Conservation (phyloP, 2,113 vertebrate species). For the Ibidorhyncha struthersii region DNA sequence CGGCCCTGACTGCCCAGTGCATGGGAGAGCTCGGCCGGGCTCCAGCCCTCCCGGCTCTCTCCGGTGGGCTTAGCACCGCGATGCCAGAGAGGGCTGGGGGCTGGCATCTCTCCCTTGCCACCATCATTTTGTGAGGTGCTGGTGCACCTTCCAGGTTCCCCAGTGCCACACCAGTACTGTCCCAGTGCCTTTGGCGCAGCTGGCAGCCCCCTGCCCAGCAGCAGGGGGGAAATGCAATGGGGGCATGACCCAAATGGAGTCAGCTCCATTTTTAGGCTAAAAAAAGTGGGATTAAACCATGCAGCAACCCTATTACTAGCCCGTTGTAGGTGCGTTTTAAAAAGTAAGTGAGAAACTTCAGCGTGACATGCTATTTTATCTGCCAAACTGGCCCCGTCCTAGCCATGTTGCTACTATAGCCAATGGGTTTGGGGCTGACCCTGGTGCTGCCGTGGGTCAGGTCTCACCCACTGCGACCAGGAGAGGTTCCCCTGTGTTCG, state of each 20-base stretch:
- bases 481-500: neutral
- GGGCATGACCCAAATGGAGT: accelerated
- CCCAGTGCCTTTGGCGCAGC: neutral
- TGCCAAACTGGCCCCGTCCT: neutral
- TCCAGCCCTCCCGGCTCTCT: neutral
- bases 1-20: accelerated
- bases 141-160: too few relatives aligned
- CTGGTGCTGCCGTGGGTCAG: neutral
- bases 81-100: accelerated
- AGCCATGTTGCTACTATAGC: neutral
- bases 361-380: accelerated
- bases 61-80: accelerated
- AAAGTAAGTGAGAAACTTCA: neutral
- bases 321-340: accelerated
- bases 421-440: neutral
- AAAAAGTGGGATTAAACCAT: neutral
- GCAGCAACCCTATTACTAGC: accelerated
- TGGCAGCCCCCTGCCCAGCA: neutral
- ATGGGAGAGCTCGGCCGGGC: accelerated
- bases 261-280: neutral
- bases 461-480: neutral
- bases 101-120: neutral
- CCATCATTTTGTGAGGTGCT: accelerated
- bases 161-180: neutral
- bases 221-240: too few relatives aligned